Base-by-base conservation (phyloP, 2,888 invertebrate genomes). In the Notodromas monacha region DNA sequence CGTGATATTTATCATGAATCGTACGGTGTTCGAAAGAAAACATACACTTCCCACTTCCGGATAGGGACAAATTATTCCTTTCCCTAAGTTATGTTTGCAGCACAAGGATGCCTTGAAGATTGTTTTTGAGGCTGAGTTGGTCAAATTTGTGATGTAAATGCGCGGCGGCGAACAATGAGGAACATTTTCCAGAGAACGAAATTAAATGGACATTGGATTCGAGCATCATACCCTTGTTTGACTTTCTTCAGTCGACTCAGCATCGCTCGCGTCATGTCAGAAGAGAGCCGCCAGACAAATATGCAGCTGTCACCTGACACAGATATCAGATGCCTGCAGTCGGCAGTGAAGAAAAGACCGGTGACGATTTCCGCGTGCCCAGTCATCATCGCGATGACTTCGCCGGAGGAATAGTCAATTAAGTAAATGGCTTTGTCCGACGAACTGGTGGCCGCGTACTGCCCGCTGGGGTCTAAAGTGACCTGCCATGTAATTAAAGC, bases 281-380 rank as follows among this genome's bases (percentile, higher is more conserved):
- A 68, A 0, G 86, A 79, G 30, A 96, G 65, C 34, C 72, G 61
- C 89, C 92, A 92, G 29, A 89, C 65, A 52, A 89, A 89, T 33
- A 96, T 67, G 45, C 89, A 92, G n/a, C 84, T 81, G 49, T 79
- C 77, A 2, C 77, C 77, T 15, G 79, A 76, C 1, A 81, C 81
- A 2, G 84, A 81, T 31, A 86, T 67, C 31, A 89, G 54, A 44
- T 77, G 65, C 43, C 70, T 65, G 44, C 81, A 74, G 48, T 86
- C 81, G 32, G 72, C 68, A 4, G 76, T 77, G 51, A 92, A 92
- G 44, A 67, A 56, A 10, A 68, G 45, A 12, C 74, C 81, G 1
- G 86, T 86, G 6, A 81, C 79, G 33, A 86, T 58, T 46, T 92
- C 89, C 3, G 84, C 81, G 47, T 92, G 89, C 1, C 89, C 89